A percentile compares a stretch with the other conserved stretches of the same genome.
These are phyloP conservation scores for Drosophila takahashii DNA, from an alignment of 1,140 invertebrate genomes.

Conservation along the genomic window DNA sequence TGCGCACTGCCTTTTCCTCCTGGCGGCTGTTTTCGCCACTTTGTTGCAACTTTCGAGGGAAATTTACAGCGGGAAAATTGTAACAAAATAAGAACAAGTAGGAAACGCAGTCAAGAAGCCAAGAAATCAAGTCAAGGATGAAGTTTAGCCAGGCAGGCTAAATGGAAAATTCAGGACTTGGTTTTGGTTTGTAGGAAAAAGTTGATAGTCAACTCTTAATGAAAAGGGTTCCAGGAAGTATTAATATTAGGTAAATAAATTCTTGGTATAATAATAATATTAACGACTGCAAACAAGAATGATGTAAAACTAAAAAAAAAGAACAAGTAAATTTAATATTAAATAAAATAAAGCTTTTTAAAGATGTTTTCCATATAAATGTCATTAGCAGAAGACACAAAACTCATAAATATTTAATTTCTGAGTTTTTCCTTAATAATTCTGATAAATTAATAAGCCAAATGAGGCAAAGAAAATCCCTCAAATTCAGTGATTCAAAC, in stretches of 20 bases:
- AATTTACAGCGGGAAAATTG: conserved; percentile 9
- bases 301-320: no score
- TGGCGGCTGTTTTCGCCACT: conserved; percentile 15
- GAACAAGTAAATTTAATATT: no score
- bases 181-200: neutral
- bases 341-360: no score
- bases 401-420: no score
- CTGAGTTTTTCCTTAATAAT: neutral
- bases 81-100: conserved; percentile 17
- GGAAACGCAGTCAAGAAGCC: neutral
- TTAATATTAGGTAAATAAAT: no score
- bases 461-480: neutral
- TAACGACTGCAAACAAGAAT: no score
- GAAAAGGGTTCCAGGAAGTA: neutral
- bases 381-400: no score
- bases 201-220: neutral
- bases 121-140: conserved; percentile 48
- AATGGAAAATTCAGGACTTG: neutral
- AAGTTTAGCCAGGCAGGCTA: conserved; percentile 17
- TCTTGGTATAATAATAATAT: no score
- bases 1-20: neutral
- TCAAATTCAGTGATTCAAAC: neutral
- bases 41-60: conserved; percentile 17
- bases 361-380: no score
- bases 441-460: no score